phyloP scores from a whole-genome alignment of 2,113 vertebrate genomes.

The Emydura subglobosa region DNA sequence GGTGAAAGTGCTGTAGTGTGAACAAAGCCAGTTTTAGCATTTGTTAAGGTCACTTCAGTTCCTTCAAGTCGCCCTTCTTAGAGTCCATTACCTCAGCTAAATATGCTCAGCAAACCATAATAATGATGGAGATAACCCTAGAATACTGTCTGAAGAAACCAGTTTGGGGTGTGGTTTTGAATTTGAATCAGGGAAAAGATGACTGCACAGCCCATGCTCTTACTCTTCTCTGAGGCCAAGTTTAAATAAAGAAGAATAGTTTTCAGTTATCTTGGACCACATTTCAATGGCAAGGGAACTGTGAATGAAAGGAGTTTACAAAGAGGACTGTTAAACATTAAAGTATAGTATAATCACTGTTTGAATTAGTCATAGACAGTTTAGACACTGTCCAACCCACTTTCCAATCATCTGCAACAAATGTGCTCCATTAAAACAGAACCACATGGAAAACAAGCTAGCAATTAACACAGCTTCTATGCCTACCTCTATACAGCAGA shows the following conservation, averaged over 20 bases:
- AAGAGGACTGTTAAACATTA: slow-evolving; percentile 81
- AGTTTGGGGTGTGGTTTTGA: slow-evolving; percentile 81
- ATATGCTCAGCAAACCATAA: slow-evolving; percentile 78
- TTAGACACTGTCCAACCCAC: slow-evolving; percentile 86
- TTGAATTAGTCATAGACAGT: slow-evolving; percentile 87
- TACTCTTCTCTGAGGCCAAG: slow-evolving; percentile 74
- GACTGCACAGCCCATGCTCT: slow-evolving; percentile 75
- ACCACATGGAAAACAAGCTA: slow-evolving; percentile 97
- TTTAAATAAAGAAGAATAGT: slow-evolving; percentile 77
- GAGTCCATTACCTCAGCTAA: slow-evolving; percentile 71
- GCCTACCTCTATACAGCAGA: slow-evolving; percentile 88
- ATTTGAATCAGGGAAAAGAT: slow-evolving; percentile 80
- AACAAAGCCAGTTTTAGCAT: slow-evolving; percentile 60
- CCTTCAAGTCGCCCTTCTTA: slow-evolving; percentile 57
- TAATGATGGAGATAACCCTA: slow-evolving; percentile 82
- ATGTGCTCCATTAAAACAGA: slow-evolving; percentile 95
- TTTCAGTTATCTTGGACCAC: slow-evolving; percentile 81
- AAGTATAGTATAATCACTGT: slow-evolving; percentile 81
- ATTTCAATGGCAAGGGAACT: slow-evolving; percentile 83
- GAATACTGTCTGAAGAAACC: slow-evolving; percentile 76
- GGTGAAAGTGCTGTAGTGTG: slow-evolving; percentile 30
- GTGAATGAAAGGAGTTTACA: slow-evolving; percentile 80
- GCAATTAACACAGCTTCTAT: slow-evolving; percentile 94
- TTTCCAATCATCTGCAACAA: slow-evolving; percentile 95
- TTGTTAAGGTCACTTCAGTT: slow-evolving; percentile 63